phyloP scores from a whole-genome alignment of 2,888 invertebrate species.

The Epirrhoe alternata region DNA sequence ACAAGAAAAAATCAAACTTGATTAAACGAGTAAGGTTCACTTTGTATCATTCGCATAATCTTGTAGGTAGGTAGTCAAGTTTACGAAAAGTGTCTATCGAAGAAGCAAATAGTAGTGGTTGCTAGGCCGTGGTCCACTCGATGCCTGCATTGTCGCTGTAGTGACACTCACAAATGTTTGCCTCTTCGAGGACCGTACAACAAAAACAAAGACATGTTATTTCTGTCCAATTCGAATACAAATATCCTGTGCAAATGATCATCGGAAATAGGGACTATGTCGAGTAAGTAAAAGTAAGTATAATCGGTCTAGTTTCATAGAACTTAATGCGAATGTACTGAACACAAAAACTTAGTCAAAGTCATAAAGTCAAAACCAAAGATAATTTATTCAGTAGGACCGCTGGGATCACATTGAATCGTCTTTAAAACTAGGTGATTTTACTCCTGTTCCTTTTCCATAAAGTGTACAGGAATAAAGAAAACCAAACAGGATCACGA shows the following conservation, averaged over 20 bases:
- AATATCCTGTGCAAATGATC: constrained; percentile 11
- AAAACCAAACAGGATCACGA: too few relatives aligned
- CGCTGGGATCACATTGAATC: too few relatives aligned
- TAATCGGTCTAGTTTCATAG: constrained; percentile 9
- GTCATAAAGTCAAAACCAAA: too few relatives aligned
- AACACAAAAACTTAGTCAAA: too few relatives aligned
- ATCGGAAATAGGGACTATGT: neutral
- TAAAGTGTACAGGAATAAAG: too few relatives aligned
- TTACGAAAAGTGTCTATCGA: constrained; percentile 13
- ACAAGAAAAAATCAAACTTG: too few relatives aligned
- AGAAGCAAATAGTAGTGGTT: constrained; percentile 56
- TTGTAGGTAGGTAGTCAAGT: neutral
- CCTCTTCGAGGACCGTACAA: constrained; percentile 55
- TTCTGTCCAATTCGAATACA: constrained; percentile 25
- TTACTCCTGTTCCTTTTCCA: too few relatives aligned
- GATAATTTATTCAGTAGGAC: too few relatives aligned
- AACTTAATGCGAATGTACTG: constrained; percentile 47
- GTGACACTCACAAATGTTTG: constrained; percentile 76
- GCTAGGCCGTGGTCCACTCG: constrained; percentile 58
- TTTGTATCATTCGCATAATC: too few relatives aligned
- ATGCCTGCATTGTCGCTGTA: constrained; percentile 70
- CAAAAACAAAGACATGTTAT: constrained; percentile 40
- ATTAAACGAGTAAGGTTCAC: too few relatives aligned
- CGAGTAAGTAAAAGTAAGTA: neutral
- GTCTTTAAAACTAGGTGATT: too few relatives aligned